phyloP scores from a whole-genome alignment of 2,888 invertebrate species.

The Carcina quercana region DNA sequence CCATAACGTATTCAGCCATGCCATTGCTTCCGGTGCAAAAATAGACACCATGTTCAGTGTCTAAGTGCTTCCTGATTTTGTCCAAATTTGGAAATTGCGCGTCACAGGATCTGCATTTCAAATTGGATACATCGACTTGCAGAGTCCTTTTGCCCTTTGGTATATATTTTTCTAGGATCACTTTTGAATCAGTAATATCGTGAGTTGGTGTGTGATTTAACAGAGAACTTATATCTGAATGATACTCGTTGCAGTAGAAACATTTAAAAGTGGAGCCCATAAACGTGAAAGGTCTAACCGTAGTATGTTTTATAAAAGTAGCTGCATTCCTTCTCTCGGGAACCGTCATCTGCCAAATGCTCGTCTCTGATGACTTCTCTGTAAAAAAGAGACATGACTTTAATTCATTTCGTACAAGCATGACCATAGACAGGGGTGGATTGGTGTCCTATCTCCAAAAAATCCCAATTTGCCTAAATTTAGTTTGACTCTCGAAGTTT shows the following conservation, averaged over 20 bases:
- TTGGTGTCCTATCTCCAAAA: too few relatives aligned
- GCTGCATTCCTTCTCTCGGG: slow-evolving; percentile 41
- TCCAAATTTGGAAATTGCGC: slow-evolving; percentile 23
- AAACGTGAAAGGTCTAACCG: slow-evolving; percentile 42
- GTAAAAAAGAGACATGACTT: slow-evolving; percentile 21
- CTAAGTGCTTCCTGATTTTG: slow-evolving; percentile 30
- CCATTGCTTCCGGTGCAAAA: slow-evolving; percentile 35
- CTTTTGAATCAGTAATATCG: slow-evolving; percentile 16
- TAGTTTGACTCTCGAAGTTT: too few relatives aligned
- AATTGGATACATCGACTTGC: slow-evolving; percentile 38
- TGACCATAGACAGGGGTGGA: too few relatives aligned
- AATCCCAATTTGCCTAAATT: too few relatives aligned
- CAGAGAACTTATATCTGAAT: slow-evolving; percentile 26
- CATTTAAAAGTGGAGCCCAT: slow-evolving; percentile 46
- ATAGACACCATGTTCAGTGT: slow-evolving; percentile 22
- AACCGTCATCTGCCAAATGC: slow-evolving; percentile 46
- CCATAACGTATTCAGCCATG: slow-evolving; percentile 42
- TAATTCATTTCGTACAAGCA: too few relatives aligned
- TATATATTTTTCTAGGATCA: slow-evolving; percentile 30
- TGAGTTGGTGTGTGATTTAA: slow-evolving; percentile 36
- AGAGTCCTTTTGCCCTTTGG: slow-evolving; percentile 34
- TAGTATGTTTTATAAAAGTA: slow-evolving; percentile 35
- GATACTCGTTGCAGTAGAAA: slow-evolving; percentile 39
- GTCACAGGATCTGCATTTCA: slow-evolving; percentile 36
- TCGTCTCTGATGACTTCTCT: slow-evolving; percentile 24